A percentile compares a stretch with the other conserved stretches of the same genome.
These are phyloP conservation scores for Eupithecia subfuscata DNA, from an alignment of 2,888 invertebrate species.

Conservation along the genomic window DNA sequence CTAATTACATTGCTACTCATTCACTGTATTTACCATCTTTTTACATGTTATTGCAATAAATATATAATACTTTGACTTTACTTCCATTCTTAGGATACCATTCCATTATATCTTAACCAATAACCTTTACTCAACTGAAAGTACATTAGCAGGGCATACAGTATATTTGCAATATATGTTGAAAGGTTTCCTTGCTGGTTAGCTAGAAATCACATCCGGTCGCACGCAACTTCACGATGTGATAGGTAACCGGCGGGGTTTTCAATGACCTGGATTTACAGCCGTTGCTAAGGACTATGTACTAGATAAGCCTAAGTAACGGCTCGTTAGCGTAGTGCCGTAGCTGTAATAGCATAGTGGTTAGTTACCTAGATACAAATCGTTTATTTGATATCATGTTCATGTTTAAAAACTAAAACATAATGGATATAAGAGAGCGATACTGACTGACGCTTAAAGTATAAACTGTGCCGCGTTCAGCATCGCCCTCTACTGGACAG, in stretches of 20 bases:
- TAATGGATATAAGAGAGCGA: too few relatives aligned
- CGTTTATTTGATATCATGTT: too few relatives aligned
- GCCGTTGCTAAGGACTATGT: background rate
- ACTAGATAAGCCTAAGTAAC: background rate
- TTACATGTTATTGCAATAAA: too few relatives aligned
- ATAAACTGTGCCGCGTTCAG: too few relatives aligned
- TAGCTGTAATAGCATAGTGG: background rate
- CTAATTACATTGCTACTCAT: too few relatives aligned
- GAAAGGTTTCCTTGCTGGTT: background rate
- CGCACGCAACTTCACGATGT: background rate
- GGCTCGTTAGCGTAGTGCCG: background rate
- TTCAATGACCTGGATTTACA: slow-evolving; percentile 1
- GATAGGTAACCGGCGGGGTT: background rate
- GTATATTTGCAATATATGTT: background rate
- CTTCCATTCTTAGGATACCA: too few relatives aligned
- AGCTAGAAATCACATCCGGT: background rate
- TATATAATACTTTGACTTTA: too few relatives aligned
- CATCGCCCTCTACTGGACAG: too few relatives aligned
- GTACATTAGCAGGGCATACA: background rate
- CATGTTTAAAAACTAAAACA: too few relatives aligned
- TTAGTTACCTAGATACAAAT: background rate
- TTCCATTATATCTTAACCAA: too few relatives aligned
- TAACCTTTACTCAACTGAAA: background rate
- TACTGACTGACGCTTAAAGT: too few relatives aligned
- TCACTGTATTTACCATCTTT: too few relatives aligned